Base-by-base conservation (phyloP, 1,140 invertebrate genomes). In the Drosophila azteca region DNA sequence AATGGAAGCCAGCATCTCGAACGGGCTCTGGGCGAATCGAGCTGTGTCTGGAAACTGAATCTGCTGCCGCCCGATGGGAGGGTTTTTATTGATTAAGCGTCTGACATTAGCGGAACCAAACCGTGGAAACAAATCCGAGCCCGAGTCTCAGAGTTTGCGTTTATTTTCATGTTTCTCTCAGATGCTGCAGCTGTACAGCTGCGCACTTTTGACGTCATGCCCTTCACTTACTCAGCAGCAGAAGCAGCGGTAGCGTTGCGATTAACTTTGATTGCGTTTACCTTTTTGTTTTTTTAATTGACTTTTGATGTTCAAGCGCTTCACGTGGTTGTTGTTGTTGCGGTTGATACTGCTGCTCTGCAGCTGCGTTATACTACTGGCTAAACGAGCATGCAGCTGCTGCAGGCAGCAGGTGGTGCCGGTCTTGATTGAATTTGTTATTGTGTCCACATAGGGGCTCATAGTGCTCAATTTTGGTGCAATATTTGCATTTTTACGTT, bases 201-300 rank as follows among this genome's bases (percentile, higher is more conserved):
- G 61, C 26, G 61, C 17, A 65, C 49, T 55, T 78, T 62, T 88
- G 83, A 88, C 83, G 82, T 87, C 82, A 87, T 87, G 83, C 82
- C 83, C 82, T 87, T 87, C 82, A 85, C 82, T 80, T 85, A 76
- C 59, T 73, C 63, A 72, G 53, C 57, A 43, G 41, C 24, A 24
- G 53, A 52, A 53, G n/a, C 43, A 61, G 6, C 35, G 24, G 0
- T 1, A 49, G 58, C 54, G 43, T 24, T 11, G 44, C 44, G 69
- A 53, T 71, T 72, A 48, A 61, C 31, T 75, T 46, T 75, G 50
- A 68, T 60, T 68, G 60, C 60, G 52, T 31, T 62, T 60, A 45
- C 48, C 54, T 60, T 79, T 65, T 59, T 65, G 49, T 48, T 48
- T 58, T 58, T 52, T 48, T 81, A 83, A 72, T 73, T 80, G 60